Conservation (phyloP, 2,888 invertebrate species). For the Diloba caeruleocephala region DNA sequence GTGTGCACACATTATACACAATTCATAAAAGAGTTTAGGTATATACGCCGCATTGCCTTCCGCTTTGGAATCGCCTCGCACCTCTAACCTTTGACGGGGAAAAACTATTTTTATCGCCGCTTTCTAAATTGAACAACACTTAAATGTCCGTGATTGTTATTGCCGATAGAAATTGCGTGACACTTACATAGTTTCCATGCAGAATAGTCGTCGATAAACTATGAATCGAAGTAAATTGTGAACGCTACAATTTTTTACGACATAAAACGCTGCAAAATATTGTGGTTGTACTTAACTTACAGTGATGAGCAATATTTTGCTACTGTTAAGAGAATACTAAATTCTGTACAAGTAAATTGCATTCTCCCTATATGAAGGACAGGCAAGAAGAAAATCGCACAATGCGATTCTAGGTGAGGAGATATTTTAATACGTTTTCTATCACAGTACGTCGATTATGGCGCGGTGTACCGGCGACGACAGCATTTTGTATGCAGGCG, state of each 20-base stretch:
- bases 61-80: constrained; percentile 4
- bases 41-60: constrained; percentile 27
- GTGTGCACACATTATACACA: constrained; percentile 31
- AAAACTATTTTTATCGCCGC: constrained; percentile 33
- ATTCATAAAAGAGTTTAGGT: constrained; percentile 38
- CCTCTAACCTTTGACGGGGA: constrained; percentile 33
- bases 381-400: constrained; percentile 24
- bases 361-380: constrained; percentile 24
- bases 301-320: constrained; percentile 2
- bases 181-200: constrained; percentile 15
- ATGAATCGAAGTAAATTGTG: too few species aligned
- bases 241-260: not conserved
- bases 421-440: constrained; percentile 57
- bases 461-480: constrained; percentile 35
- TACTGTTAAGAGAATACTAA: constrained; percentile 11
- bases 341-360: constrained; percentile 17
- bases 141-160: constrained; percentile 18
- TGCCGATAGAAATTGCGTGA: constrained; percentile 17
- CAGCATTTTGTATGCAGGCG: constrained; percentile 67
- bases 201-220: too few species aligned
- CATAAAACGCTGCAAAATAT: constrained; percentile 11
- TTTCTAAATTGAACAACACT: constrained; percentile 45
- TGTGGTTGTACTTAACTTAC: constrained; percentile 3
- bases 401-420: constrained; percentile 21
- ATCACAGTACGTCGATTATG: constrained; percentile 41